Percentiles rank a stretch among this genome's conserved stretches.
Conservation (phyloP, 2,797 vertebrate genomes). For the Ciconia nigra region DNA sequence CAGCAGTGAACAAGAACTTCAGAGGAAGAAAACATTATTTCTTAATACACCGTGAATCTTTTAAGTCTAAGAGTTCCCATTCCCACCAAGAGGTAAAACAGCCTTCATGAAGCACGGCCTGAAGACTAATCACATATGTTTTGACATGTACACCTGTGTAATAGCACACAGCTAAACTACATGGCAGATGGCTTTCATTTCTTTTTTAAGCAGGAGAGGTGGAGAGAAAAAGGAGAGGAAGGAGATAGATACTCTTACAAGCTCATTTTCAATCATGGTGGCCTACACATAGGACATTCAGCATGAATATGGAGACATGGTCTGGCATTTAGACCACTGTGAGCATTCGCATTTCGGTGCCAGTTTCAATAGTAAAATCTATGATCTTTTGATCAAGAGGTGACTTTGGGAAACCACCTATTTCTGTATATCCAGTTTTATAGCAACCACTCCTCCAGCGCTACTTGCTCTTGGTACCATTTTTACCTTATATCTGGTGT, state of each 20-base stretch:
- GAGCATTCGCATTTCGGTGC: neutral
- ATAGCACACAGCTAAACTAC: neutral
- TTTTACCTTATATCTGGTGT: neutral
- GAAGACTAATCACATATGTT: neutral
- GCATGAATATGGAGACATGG: rapidly evolving
- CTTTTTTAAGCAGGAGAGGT: neutral
- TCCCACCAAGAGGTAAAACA: neutral
- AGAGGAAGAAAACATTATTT: neutral
- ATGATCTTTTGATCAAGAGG: neutral
- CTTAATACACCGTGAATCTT: neutral
- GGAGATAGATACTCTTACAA: neutral
- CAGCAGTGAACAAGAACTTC: neutral
- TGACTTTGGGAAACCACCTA: neutral
- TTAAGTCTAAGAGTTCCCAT: neutral
- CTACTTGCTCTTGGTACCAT: neutral
- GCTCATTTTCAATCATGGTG: neutral
- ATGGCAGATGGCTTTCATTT: neutral
- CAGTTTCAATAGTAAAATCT: neutral
- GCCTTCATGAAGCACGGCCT: neutral
- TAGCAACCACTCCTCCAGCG: neutral
- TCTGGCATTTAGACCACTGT: neutral
- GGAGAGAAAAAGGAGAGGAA: neutral
- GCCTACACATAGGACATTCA: neutral
- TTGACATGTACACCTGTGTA: neutral
- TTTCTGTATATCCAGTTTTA: neutral